phyloP scores from a whole-genome alignment of 2,113 vertebrate species.

The Silurus asotus region DNA sequence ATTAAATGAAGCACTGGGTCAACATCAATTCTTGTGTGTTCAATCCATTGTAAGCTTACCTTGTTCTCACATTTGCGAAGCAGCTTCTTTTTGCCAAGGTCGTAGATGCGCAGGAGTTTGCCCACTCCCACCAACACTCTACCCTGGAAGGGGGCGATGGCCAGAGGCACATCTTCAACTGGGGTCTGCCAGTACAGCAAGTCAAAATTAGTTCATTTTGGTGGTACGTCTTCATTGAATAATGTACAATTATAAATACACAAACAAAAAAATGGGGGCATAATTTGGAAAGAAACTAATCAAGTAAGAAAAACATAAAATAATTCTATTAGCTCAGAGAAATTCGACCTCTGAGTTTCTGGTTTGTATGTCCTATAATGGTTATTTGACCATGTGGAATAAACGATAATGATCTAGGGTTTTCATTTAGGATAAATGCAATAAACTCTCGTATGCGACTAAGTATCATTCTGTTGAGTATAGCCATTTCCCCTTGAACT shows the following conservation, averaged over 20 bases:
- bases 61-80: conserved; percentile 98
- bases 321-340: neutral
- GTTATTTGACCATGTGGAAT: neutral
- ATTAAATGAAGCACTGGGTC: neutral
- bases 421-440: conserved; percentile 9
- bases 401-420: neutral
- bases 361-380: neutral
- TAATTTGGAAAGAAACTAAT: neutral
- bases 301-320: conserved; percentile 9
- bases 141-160: conserved; percentile 94
- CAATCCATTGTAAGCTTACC: conserved; percentile 65
- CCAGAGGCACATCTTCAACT: conserved; percentile 93
- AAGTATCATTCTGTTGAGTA: neutral
- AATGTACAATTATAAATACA: neutral
- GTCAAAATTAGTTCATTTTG: neutral
- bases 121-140: conserved; percentile 90
- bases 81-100: conserved; percentile 96
- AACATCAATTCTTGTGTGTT: neutral
- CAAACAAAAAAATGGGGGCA: neutral
- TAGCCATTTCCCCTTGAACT: conserved; percentile 43
- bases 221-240: neutral
- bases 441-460: neutral
- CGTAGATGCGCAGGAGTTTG: conserved; percentile 92
- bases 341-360: neutral
- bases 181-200: conserved; percentile 77